phyloP scores from a whole-genome alignment of 2,113 vertebrate species.

The Hippocampus zosterae region DNA sequence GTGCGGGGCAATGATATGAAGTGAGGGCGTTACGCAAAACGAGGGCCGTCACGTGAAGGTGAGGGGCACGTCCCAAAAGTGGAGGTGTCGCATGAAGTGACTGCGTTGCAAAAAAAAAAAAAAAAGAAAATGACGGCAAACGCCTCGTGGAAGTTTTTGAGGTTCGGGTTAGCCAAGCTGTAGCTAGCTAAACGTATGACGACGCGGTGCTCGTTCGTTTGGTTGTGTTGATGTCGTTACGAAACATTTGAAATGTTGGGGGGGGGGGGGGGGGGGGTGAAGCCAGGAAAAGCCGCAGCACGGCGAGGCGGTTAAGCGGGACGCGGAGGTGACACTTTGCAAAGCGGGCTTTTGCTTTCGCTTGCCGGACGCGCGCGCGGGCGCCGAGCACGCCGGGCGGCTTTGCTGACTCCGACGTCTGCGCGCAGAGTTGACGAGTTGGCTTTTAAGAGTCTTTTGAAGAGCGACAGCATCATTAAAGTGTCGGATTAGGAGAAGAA shows the following conservation, averaged over 20 bases:
- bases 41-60: too few relatives aligned
- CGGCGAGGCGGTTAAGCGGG: neutral
- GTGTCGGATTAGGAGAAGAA: conserved; percentile 7
- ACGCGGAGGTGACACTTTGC: neutral
- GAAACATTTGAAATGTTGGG: neutral
- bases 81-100: too few relatives aligned
- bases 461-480: conserved; percentile 8
- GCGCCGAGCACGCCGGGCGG: neutral
- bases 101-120: too few relatives aligned
- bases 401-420: conserved; percentile 9
- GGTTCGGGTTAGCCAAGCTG: too few relatives aligned
- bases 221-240: neutral
- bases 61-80: too few relatives aligned
- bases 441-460: conserved; percentile 6
- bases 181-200: neutral
- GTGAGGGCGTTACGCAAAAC: too few relatives aligned
- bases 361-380: neutral
- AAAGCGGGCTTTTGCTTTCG: neutral
- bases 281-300: neutral
- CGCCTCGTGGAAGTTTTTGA: too few relatives aligned
- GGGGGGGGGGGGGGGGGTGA: neutral
- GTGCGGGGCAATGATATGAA: too few relatives aligned
- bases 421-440: conserved; percentile 6
- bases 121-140: too few relatives aligned
- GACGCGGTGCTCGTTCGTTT: neutral